Evolutionary conservation across 2,113 vertebrate genomes (phyloP), one percentile per base, ranked within the genome.

Genomic region (Chinchilla lanigera): DNA sequence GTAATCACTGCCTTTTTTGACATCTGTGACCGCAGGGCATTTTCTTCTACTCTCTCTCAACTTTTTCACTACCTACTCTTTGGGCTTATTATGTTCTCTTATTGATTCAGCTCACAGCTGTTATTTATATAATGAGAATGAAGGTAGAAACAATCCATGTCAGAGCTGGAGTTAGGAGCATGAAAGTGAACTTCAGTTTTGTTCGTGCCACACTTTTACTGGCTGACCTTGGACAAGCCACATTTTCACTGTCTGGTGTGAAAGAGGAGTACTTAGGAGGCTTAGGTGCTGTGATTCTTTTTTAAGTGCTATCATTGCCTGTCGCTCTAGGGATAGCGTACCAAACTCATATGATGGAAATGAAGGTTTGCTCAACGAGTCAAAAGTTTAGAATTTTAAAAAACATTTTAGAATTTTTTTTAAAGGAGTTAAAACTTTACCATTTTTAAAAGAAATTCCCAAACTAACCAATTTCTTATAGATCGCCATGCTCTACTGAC

Each of bases 291-390:
- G 11, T 58, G n/a, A 26, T 61, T 86, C 30, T 63, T 94, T 80
- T 50, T 20, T 60, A 78, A 83, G 14, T 1, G 12, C 19, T 22
- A 0, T 50, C 16, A 22, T 78, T 50, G 33, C 5, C 26, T 52
- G 35, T 41, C 78, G 52, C 33, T 1, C 94, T 30, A 35, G 12
- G 20, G 33, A 52, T 0, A 33, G 7, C 41, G 28, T 13, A 24
- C 77, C 8, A 92, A 41, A 44, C 19, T 20, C 33, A 1, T 60
- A 5, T 58, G 75, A 35, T 13, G 71, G 83, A 71, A 83, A 35
- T 82, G 67, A 91, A 38, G 38, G 44, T 92, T 90, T 93, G 12
- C 73, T 90, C 58, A 71, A 86, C 81, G 20, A 86, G 35, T 63
- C 14, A 54, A 73, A 97, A 89, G 9, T 82, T 91, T 5, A 77